Conservation (phyloP, 1,140 invertebrate genomes). For the Drusus annulatus region DNA sequence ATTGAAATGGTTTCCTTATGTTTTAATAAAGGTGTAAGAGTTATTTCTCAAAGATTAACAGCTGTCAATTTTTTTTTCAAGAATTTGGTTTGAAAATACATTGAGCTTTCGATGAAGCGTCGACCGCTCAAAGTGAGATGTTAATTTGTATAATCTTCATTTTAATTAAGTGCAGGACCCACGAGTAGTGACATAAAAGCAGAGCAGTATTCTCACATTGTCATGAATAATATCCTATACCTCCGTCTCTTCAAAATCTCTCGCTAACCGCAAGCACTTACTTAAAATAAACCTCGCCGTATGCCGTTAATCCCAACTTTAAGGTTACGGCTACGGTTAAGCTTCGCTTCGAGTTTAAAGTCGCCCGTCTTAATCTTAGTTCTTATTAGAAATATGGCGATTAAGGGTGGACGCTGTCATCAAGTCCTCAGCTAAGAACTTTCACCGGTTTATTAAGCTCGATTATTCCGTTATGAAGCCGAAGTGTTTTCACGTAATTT, state of each 20-base stretch:
- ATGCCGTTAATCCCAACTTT: conserved; percentile 11
- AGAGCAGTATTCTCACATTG: no score
- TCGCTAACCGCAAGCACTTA: background rate
- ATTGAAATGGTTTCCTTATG: no score
- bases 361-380: conserved; percentile 3
- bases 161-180: no score
- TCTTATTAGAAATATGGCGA: conserved; percentile 13
- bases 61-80: no score
- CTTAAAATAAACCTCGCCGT: conserved; percentile 20
- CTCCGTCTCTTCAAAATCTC: background rate
- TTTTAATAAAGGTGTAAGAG: no score
- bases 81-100: no score
- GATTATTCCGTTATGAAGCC: background rate
- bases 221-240: no score
- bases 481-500: background rate
- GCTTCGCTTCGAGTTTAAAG: conserved; percentile 8
- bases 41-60: no score
- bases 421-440: background rate
- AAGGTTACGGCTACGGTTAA: background rate
- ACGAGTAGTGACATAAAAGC: no score
- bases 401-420: background rate
- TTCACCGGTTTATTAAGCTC: conserved; percentile 8
- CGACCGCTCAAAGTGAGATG: no score
- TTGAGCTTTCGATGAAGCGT: no score
- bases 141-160: no score